Evolutionary conservation across 2,113 vertebrate species (phyloP), one percentile per base, ranked within the genome.

Genomic region (Platanista minor): DNA sequence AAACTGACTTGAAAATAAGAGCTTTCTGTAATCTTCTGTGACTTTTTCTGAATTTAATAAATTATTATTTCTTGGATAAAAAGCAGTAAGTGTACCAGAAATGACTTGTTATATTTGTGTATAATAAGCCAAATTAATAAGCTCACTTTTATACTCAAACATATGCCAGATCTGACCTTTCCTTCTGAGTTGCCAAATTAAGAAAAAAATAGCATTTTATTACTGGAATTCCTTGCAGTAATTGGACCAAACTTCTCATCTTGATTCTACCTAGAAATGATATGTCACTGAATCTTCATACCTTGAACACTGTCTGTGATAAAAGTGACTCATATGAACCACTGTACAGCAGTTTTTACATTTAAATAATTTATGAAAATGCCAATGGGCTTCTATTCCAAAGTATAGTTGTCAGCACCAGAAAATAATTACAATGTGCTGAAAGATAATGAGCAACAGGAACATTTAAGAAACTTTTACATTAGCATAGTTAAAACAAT

Each of bases 301-400:
- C 46, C 62, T 61, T n/a, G 36, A 74, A 11, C 43, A 95, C 69
- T 15, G 2, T 88, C 21, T 71, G 11, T 46, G 57, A 69, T 61
- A 90, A 97, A 97, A 94, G 86, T 57, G 77, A 69, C 43, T 67
- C 43, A 95, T 39, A 64, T 8, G 87, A 93, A 88, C 27, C 29
- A 80, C 25, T 13, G 15, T 15, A n/a, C 61, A 94, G 77, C 15
- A 72, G 89, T 46, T 90, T 27, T 87, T 36, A 62, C 2, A 46
- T 9, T 88, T 85, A 91, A 97, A 93, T 52, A 78, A 92, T 77
- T 93, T 94, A 13, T 82, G 80, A 46, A 97, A 98, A 96, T 94
- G 71, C 29, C 92, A 54, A 4, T 92, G 93, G 54, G 61, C 41
- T 29, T 94, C 33, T 92, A 69, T 77, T 88, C 4, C 62, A 49